Evolutionary conservation across 2,113 vertebrate genomes (phyloP), one percentile per base, ranked within the genome.

Genomic region (Lota lota): DNA sequence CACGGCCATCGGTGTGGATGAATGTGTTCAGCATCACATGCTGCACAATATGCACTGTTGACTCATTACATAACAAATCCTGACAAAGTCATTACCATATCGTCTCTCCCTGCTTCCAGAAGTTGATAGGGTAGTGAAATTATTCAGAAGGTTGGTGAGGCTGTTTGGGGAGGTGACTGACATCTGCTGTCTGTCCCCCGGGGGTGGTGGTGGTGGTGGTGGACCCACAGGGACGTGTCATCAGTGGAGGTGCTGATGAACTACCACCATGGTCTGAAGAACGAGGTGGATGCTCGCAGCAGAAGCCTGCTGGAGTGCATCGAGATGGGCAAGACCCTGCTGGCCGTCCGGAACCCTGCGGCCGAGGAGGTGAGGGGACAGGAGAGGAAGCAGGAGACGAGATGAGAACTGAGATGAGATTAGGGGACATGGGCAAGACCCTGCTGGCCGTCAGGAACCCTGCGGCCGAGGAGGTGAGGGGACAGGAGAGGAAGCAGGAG

Each of bases 181-280:
- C 53, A 14, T 17, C 53, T 56, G 53, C 40, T 47, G 40, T 47
- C 6, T 47, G 40, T 14, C 12, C 2, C 10, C 11, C 8, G 61
- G 24, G 40, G 61, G 33, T 33, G 19, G n/a, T 60, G 28, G 20
- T 60, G 15, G 56, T 51, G 80, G 36, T 74, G 72, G 76, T 70
- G 50, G 64, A 58, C 62, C 73, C 88, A 69, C 84, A 98, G 96
- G 88, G 97, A 98, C 0, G 95, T 97, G 61, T 98, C 96, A 1
- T 95, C 95, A 0, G 97, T 98, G 63, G 97, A 98, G 83, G 94
- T 97, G 73, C 90, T 97, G 83, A 97, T 98, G 94, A 98, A 94
- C 68, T 96, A 97, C 82, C 97, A 98, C 91, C 97, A 98, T 64
- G 92, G 93, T 62, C 91, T 98, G 75, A 96, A 97, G 89, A 95